Conservation (phyloP, 2,113 vertebrate genomes). For the Gymnorhina tibicen region DNA sequence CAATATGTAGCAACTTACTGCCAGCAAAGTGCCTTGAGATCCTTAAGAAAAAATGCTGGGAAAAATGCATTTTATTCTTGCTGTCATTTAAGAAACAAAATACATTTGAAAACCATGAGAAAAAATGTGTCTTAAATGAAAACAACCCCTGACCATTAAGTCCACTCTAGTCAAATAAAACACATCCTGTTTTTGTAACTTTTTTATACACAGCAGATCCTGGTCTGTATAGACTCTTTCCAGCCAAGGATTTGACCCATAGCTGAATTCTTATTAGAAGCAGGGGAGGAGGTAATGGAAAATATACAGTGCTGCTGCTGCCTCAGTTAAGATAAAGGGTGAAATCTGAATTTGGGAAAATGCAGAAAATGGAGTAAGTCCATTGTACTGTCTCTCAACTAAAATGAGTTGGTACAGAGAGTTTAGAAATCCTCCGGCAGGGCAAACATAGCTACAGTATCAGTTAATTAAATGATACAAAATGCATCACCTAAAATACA, state of each 20-base stretch:
- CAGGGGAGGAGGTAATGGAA: neutral
- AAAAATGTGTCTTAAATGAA: slow-evolving; percentile 29
- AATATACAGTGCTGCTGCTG: neutral
- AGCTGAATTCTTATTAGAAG: neutral
- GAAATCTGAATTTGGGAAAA: neutral
- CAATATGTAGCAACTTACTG: neutral
- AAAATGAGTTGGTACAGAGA: neutral
- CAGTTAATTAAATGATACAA: neutral
- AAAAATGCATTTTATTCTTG: neutral
- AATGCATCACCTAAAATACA: neutral
- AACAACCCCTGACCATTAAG: slow-evolving; percentile 12
- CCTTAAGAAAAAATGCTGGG: neutral
- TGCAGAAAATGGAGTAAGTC: neutral
- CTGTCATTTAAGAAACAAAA: neutral
- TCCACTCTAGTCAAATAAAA: slow-evolving; percentile 49
- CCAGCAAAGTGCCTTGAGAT: neutral
- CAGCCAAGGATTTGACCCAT: slow-evolving; percentile 3
- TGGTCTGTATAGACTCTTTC: neutral
- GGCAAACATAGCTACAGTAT: neutral
- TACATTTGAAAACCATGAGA: neutral
- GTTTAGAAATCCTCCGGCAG: neutral
- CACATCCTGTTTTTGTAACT: slow-evolving; percentile 53
- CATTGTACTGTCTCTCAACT: neutral
- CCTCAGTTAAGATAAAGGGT: neutral
- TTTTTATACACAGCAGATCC: slow-evolving; percentile 3